Base-by-base conservation (phyloP, 2,797 vertebrate genomes). In the Channa striata region DNA sequence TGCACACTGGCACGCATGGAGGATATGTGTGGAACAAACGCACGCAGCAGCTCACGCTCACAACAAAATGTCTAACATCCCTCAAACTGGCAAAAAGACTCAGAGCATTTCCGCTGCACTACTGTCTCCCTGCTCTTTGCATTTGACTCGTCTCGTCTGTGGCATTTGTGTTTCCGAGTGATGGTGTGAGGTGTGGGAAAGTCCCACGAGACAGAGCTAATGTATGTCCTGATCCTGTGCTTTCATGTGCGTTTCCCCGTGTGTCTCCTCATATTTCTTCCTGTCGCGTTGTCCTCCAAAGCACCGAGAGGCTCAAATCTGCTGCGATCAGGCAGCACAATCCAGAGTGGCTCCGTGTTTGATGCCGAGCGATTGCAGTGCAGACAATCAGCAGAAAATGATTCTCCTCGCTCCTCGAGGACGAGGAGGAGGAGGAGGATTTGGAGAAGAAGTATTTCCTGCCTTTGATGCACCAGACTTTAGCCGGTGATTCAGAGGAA, bases 401-500 rank as follows among this genome's bases (percentile, higher is more conserved):
- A 46, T 3, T 12, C 25, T 17, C 25, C 19, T 51, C 53, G 11
- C 6, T 19, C 39, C 57, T 33, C 0, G 34, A 62, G 69, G 62
- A 78, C 61, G 77, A 75, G 62, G 80, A 78, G 64, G 77, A 75
- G 62, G 80, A 83, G 70, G 74, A 88, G 79, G n/a, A n/a, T 72
- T 70, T 67, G 72, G 44, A 23, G 40, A 51, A 67, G 59, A 85
- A 75, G 56, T 44, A 85, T 86, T 89, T 89, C 87, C 85, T 83
- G 77, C 56, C 72, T 91, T 73, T 80, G 70, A 81, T 81, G 52
- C 49, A n/a, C 73, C 36, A 7, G 34, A 14, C 33, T 23, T 20
- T 33, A 44, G 12, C 9, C 47, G 48, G 12, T 8, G 7, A 11
- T 70, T 49, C 25, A 58, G 64, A 73, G 50, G 50, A 39, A 81